Evolutionary conservation across 2,113 vertebrate genomes (phyloP), one percentile per base, ranked within the genome.

Genomic region (Pedetes capensis): DNA sequence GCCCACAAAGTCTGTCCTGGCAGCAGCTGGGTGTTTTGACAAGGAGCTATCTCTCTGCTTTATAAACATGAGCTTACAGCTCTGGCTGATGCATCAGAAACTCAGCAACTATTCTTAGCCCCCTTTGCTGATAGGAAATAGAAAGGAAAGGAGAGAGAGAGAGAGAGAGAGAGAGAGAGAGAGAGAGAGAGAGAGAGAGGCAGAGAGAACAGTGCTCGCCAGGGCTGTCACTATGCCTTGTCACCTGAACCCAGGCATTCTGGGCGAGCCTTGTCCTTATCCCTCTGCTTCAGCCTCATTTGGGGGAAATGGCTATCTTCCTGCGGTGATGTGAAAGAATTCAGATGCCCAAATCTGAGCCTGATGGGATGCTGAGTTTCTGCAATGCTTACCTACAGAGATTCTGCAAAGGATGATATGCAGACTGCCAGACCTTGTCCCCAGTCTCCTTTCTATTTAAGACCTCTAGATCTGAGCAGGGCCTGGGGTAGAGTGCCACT

Each of bases 211-310:
- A 17, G 22, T 14, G 22, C 23, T 83, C 16, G 10, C 51, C 22
- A 34, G 20, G 32, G 55, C 82, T 86, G 74, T 89, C 78, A 96
- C 86, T 64, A 14, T 1, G 5, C 59, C 57, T 57, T 59, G 87
- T 83, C 88, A 79, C 89, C 85, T 2, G 89, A 51, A 88, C 72
- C 86, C 29, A 69, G 86, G 57, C 93, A 79, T 93, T 95, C 69
- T 20, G 81, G 85, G 79, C 51, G 23, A 59, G 14, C n/a, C 86
- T 72, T 32, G 61, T 79, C 55, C 88, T 37, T 42, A 10, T 53
- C 34, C 37, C 23, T 93, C 25, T 32, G 29, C 55, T 63, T 85
- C 74, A 75, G 64, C 25, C 13, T 91, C 37, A 32, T 79, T 37
- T 44, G 0, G 37, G 72, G 66, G 32, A 83, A 72, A 74, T 3